Conservation (phyloP, 2,113 vertebrate species). For the Hippocampus guttulatus region DNA sequence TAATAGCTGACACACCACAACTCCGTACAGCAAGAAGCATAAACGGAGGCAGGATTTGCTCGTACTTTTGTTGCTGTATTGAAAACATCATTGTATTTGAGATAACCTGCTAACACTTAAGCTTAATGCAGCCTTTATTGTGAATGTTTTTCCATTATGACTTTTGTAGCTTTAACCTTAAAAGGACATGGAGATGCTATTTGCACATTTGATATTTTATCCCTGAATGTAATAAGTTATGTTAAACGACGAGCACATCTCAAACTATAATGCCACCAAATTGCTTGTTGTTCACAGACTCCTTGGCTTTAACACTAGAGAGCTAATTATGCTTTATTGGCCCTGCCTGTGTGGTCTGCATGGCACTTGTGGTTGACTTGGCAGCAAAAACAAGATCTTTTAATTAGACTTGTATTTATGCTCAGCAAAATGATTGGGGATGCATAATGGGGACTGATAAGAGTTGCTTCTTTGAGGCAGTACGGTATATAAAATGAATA, state of each 20-base stretch:
- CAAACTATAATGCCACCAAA: conserved; percentile 28
- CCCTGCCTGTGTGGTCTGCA: conserved; percentile 62
- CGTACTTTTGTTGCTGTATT: conserved; percentile 38
- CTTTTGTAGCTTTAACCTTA: not conserved
- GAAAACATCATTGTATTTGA: conserved; percentile 34
- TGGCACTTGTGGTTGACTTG: conserved; percentile 59
- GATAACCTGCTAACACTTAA: conserved; percentile 13
- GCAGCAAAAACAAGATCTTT: conserved; percentile 62
- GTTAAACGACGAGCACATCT: conserved; percentile 25
- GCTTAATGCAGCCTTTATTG: conserved; percentile 11
- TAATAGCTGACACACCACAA: conserved; percentile 53
- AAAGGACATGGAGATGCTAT: not conserved
- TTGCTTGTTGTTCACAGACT: conserved; percentile 11
- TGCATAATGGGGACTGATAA: conserved; percentile 33
- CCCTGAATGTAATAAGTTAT: not conserved
- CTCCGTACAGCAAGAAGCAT: conserved; percentile 57
- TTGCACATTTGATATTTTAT: not conserved
- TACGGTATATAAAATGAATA: conserved; percentile 35
- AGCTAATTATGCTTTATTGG: conserved; percentile 50
- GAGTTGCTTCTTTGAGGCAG: conserved; percentile 16
- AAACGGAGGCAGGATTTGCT: conserved; percentile 41
- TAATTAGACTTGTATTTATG: conserved; percentile 62
- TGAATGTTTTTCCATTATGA: not conserved
- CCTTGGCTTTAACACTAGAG: conserved; percentile 34
- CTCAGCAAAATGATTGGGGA: conserved; percentile 52